phyloP scores from a whole-genome alignment of 2,113 vertebrate species.

The Myrmecophaga tridactyla region DNA sequence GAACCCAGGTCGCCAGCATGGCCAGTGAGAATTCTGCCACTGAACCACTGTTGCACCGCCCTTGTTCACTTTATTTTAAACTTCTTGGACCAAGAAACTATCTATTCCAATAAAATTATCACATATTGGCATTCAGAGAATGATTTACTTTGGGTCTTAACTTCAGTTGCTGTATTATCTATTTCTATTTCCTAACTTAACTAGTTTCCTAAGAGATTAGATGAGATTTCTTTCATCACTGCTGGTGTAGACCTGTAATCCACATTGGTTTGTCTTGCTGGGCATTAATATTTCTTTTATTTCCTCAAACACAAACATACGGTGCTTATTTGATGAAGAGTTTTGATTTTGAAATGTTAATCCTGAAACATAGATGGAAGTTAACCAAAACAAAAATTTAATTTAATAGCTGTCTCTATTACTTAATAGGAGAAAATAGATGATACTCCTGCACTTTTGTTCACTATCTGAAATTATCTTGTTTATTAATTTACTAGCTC shows the following conservation, averaged over 20 bases:
- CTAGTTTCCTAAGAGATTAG: not conserved
- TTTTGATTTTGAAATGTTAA: conserved; percentile 32
- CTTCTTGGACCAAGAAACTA: not conserved
- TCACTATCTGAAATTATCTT: too few species aligned
- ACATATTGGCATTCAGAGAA: not conserved
- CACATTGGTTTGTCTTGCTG: not conserved
- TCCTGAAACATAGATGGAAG: not conserved
- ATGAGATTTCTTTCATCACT: not conserved
- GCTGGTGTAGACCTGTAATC: not conserved
- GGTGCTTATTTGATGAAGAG: conserved; percentile 15
- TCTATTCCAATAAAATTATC: not conserved
- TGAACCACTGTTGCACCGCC: too few species aligned
- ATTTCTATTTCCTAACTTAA: not conserved
- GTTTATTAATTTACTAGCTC: too few species aligned
- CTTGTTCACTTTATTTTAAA: not conserved
- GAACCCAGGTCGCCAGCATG: too few species aligned
- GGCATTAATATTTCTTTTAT: not conserved
- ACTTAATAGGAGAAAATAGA: not conserved
- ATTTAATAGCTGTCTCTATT: not conserved
- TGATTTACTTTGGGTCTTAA: not conserved
- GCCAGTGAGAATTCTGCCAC: too few species aligned
- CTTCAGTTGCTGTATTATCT: not conserved
- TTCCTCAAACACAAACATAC: not conserved
- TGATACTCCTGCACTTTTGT: not conserved
- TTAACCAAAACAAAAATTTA: conserved; percentile 6